Base-by-base conservation (phyloP, 2,113 vertebrate species). In the Edolisoma coerulescens region DNA sequence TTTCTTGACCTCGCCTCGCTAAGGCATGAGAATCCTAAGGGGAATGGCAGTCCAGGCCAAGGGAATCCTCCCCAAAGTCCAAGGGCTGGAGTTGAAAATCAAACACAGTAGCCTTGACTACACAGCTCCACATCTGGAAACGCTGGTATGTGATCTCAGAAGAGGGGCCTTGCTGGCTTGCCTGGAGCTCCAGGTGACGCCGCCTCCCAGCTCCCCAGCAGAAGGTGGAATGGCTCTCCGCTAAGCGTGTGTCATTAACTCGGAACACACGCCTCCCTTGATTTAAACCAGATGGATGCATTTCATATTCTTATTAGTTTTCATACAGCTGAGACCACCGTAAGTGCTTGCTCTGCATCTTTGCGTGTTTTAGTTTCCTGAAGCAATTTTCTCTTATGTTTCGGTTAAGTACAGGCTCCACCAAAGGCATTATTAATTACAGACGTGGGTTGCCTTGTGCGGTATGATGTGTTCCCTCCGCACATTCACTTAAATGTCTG, bases 281-380 rank as follows among this genome's bases (percentile, higher is more conserved):
- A 59, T 21, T 56, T 53, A 93, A 97, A 87, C 91, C 93, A 76
- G 52, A 82, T 32, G 78, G 76, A 56, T 54, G 42, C 23, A 1
- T 37, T 95, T 88, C 64, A 37, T 89, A 79, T 85, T 74, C 68
- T 32, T 79, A 81, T 39, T 85, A n/a, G 4, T 5, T 90, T 93
- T 93, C 81, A 69, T 83, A n/a, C 2, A 30, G 39, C 35, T 65
- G 69, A 90, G 67, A 71, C 87, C 87, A 84, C 90, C 11, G 0
- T 69, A 94, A 89, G 56, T 37, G 54, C 42, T 88, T 83, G 87
- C 75, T 85, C 23, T 70, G 44, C 28, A 2, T 87, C 90, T 96
- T 92, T 71, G 85, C 27, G 41, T 96, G 77, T 84, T 97, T 93
- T 44, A 87, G 60, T 84, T 94, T 95, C 91, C 90, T 76, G 49